Base-by-base conservation (phyloP, 2,888 invertebrate genomes). In the Caenorhabditis angaria region DNA sequence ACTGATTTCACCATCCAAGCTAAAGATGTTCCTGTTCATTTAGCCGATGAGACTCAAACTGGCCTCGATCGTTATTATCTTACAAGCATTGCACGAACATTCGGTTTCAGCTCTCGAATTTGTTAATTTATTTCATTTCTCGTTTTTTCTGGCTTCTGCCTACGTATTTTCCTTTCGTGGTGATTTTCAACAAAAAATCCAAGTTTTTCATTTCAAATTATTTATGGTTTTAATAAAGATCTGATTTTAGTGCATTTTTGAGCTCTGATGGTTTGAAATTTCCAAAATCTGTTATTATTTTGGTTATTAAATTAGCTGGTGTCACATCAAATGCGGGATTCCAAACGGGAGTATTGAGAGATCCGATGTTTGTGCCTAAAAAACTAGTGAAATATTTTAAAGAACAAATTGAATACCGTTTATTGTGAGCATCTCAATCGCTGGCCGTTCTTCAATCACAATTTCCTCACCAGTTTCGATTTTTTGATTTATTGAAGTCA, bases 311-410 rank as follows among this genome's bases (percentile, higher is more conserved):
- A 22, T 91, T 90, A 0, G 94, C 94, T 28, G 97, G 97, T 3
- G 99, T 97, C 0, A 99, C 93, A 89, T 99, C 99, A 89, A 99
- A 99, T 0, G 97, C 94, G 60, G 97, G 97, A 90, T 99, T 97
- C 97, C 97, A 99, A 88, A 94, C 95, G 62, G 91, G 91, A 63
- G 96, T 94, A 63, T 94, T 94, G 92, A 89, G 59, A 90, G 90
- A 74, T 75, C 83, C 81, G 10, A 80, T 67, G 6, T 51, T 27
- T 14, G 58, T 61, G 27, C 79, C 83, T 83, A 48, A 35, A 79
- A 65, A 8, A 35, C 12, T 12, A 28, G 25, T 47, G n/a, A n/a
- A n/a, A n/a, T n/a, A n/a, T n/a, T n/a, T n/a, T n/a, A n/a, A n/a
- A n/a, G n/a, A n/a, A n/a, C n/a, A n/a, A n/a, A n/a, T n/a, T n/a